Base-by-base conservation (phyloP, 2,888 invertebrate species). In the Drosophila nr. perissopoda region DNA sequence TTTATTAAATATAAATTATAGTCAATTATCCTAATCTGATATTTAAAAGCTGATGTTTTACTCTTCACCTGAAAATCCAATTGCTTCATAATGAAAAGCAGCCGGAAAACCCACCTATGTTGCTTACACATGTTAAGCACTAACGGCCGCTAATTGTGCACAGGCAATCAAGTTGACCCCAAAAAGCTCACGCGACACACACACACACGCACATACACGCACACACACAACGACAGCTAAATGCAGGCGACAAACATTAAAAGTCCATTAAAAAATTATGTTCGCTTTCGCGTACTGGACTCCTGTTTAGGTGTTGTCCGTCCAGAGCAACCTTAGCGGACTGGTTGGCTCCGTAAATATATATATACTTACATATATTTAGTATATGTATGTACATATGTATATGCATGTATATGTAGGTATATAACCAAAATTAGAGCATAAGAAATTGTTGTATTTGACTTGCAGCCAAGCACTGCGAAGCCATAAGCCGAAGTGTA, bases 241-340 rank as follows among this genome's bases (percentile, higher is more conserved):
- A 59, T 69, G 79, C 79, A 77, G 66, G 79, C 78, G 84, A 89
- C 76, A 78, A 90, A 89, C 89, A 89, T 91, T 89, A 91, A 91
- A 89, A 89, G 89, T 91, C 91, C 89, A 89, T 89, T 89, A 91
- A 89, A 89, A 87, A 91, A 83, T 77, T 76, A 78, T 91, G 86
- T 84, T 78, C 76, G 71, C 70, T 65, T 66, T 76, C 74, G 82
- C 69, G 74, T 71, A 70, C 34, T 46, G 60, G 58, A 72, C 83
- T 81, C 65, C 79, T 82, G 82, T 79, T 82, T 88, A 83, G 87
- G 81, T 70, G 64, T 65, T 56, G 64, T 67, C 54, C 51, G 68
- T 74, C 69, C 75, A 64, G 63, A 48, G 54, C 54, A 48, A 61
- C 54, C 70, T 66, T 53, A 33, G 52, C 60, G 33, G 16, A 31